Evolutionary conservation across 2,797 vertebrate genomes (phyloP).

Genomic region (Sebastiscus tertius): DNA sequence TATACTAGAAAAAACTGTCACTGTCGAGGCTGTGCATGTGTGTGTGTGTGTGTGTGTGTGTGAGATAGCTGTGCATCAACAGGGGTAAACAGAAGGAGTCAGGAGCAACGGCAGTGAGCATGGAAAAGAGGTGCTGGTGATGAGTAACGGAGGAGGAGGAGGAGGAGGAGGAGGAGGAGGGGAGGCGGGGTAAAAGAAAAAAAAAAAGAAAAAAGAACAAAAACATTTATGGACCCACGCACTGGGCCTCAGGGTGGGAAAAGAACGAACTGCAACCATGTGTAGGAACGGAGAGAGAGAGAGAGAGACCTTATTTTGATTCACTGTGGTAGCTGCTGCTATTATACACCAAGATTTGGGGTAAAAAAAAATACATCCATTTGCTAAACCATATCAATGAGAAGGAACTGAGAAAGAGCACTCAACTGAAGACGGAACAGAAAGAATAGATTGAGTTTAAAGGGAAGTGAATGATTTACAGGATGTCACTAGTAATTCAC

Average conservation of each 20-base stretch:
- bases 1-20: not conserved
- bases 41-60: slow-evolving; percentile 12
- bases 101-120: slow-evolving; percentile 36
- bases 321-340: not conserved
- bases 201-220: slow-evolving; percentile 35
- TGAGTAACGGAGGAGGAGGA: slow-evolving; percentile 54
- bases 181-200: slow-evolving; percentile 33
- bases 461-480: slow-evolving; percentile 55
- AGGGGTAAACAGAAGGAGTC: slow-evolving; percentile 29
- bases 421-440: not conserved
- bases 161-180: slow-evolving; percentile 24
- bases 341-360: slow-evolving; percentile 1
- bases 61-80: slow-evolving; percentile 29
- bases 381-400: slow-evolving; percentile 10
- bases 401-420: not conserved
- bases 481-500: slow-evolving; percentile 46
- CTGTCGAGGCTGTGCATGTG: not conserved
- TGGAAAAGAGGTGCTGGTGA: slow-evolving; percentile 51
- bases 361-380: not conserved
- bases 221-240: slow-evolving; percentile 70
- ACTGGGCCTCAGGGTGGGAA: slow-evolving; percentile 61
- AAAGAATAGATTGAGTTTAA: slow-evolving; percentile 5
- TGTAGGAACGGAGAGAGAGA: slow-evolving; percentile 32
- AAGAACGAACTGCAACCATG: slow-evolving; percentile 54
- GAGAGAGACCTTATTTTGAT: slow-evolving; percentile 11